Base-by-base conservation (phyloP, 2,113 vertebrate species). In the Callionymus lyra region DNA sequence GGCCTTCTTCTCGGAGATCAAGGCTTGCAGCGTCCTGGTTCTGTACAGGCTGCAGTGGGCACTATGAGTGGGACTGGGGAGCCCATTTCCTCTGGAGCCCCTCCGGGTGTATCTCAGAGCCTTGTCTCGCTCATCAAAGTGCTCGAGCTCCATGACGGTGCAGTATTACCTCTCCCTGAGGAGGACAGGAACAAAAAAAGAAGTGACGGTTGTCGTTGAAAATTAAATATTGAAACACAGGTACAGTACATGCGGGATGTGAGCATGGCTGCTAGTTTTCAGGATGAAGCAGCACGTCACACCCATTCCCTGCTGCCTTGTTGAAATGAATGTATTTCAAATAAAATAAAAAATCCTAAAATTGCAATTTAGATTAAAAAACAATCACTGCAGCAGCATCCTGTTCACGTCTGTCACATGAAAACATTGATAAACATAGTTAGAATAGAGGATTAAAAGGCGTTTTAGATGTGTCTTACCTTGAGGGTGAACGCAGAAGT, bases 41-140 rank as follows among this genome's bases (percentile, higher is more conserved):
- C 93, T 79, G 82, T 97, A 98, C 65, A 99, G 91, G 77, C 95
- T 98, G 84, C 95, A 99, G 77, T 98, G 95, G 46, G 95, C 95
- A 17, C 95, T 99, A 53, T 97, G 95, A n/a, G 94, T 96, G 27
- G 95, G 95, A 70, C 95, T 99, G 42, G 91, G 92, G 6, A 98
- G 84, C 32, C 94, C 92, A 1, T 94, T 97, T 16, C 90, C 91
- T 55, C 91, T 86, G 0, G 95, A 94, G 34, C 82, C 72, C 43
- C 90, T 86, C 10, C 91, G 79, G 36, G 88, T 86, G 42, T 92
- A 92, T 10, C 95, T 80, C 75, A 90, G 90, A 6, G 92, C 92
- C 80, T 95, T 94, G 68, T 99, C 94, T 60, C 95, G 86, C 79
- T 92, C 92, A 12, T 99, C 95, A 57, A 99, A 99, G 66, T 99